Evolutionary conservation across 2,797 vertebrate species (phyloP).

Genomic region (Clarias platycephalus): DNA sequence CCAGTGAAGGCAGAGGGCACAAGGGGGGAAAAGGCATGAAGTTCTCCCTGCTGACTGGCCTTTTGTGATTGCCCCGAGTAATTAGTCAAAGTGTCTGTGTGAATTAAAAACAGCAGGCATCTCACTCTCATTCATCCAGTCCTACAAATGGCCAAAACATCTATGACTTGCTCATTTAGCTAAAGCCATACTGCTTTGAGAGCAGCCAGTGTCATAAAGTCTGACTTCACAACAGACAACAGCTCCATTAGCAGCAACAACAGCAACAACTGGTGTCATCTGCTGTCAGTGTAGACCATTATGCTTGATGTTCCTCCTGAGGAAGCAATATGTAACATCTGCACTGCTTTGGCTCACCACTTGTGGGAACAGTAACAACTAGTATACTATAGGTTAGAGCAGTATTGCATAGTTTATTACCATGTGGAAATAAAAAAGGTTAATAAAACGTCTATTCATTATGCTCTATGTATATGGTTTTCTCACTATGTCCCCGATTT

Average conservation of each 20-base stretch:
- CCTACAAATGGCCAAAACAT: constrained; percentile 42
- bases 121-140: constrained; percentile 27
- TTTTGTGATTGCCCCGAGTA: constrained; percentile 42
- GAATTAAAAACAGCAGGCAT: constrained; percentile 49
- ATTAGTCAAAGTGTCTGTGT: constrained; percentile 45
- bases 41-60: constrained; percentile 40
- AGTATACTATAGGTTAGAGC: neutral
- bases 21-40: constrained; percentile 11
- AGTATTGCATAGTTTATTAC: neutral
- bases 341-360: neutral
- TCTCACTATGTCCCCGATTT: neutral
- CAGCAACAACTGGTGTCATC: constrained; percentile 30
- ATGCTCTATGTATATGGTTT: neutral
- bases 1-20: constrained; percentile 3
- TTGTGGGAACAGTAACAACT: neutral
- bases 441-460: neutral
- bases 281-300: constrained; percentile 31
- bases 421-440: neutral
- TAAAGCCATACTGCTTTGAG: neutral
- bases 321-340: constrained; percentile 22
- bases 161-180: constrained; percentile 40
- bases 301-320: constrained; percentile 25
- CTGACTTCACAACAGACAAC: constrained; percentile 25
- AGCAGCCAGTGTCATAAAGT: constrained; percentile 19
- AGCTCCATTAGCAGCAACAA: constrained; percentile 24